phyloP scores from a whole-genome alignment of 2,797 vertebrate genomes.

The Anguilla megastoma region DNA sequence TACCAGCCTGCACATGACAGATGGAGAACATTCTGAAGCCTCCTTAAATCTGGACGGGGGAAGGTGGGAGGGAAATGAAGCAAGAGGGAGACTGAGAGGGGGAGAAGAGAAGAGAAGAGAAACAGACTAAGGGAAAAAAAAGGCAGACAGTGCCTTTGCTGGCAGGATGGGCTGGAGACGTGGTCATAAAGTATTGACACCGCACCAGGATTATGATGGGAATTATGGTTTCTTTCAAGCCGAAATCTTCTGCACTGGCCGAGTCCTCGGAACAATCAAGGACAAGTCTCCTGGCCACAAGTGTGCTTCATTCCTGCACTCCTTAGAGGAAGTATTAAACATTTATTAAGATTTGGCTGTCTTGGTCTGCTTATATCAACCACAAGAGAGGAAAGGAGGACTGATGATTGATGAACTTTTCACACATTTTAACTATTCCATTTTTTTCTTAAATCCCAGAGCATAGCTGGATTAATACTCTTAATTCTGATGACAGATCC shows the following conservation, averaged over 20 bases:
- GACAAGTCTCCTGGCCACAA: neutral
- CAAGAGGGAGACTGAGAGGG: neutral
- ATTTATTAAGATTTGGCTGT: neutral
- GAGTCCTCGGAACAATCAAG: neutral
- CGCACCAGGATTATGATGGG: constrained; percentile 12
- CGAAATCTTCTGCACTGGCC: neutral
- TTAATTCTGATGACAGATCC: constrained; percentile 20
- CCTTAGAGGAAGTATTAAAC: constrained; percentile 1
- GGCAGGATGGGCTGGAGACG: neutral
- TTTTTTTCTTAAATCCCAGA: constrained; percentile 19
- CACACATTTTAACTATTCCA: neutral
- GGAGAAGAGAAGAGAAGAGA: neutral
- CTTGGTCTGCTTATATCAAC: neutral
- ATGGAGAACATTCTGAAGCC: constrained; percentile 56
- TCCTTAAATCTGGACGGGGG: constrained; percentile 52
- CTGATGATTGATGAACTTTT: neutral
- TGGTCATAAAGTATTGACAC: neutral
- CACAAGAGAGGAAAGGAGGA: neutral
- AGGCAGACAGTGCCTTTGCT: neutral
- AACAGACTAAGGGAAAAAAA: neutral
- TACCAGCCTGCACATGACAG: constrained; percentile 43
- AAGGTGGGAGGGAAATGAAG: constrained; percentile 45
- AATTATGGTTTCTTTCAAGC: constrained; percentile 25
- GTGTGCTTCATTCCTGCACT: neutral
- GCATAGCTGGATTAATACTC: constrained; percentile 1